Percentiles rank a stretch among this genome's conserved stretches.
These are phyloP conservation scores for Callipepla californica DNA, from an alignment of 2,113 vertebrate genomes.

Conservation along the genomic window DNA sequence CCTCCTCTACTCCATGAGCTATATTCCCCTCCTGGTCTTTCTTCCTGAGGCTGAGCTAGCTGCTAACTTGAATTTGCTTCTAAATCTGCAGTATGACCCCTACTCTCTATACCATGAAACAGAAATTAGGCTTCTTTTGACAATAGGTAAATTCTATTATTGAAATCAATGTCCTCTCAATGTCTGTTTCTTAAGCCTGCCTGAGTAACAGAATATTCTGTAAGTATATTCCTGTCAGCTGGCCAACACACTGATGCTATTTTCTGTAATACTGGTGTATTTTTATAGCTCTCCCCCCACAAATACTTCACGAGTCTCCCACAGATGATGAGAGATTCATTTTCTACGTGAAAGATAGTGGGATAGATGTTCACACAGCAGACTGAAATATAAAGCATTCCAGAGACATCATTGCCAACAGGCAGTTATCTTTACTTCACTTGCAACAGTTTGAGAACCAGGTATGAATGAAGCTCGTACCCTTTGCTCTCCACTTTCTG, in stretches of 20 bases:
- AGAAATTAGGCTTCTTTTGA: conserved; percentile 7
- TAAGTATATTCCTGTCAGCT: background rate
- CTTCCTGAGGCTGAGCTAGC: background rate
- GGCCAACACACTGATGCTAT: background rate
- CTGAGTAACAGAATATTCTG: background rate
- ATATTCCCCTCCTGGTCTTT: background rate
- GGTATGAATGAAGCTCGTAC: background rate
- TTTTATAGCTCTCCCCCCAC: background rate
- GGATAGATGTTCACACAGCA: background rate
- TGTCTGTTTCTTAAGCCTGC: background rate
- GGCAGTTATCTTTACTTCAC: background rate
- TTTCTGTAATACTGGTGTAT: background rate
- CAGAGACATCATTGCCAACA: background rate
- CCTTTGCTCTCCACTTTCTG: background rate
- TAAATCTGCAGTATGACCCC: background rate
- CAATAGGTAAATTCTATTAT: background rate
- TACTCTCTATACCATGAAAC: background rate
- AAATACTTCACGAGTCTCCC: background rate
- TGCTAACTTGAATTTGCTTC: conserved; percentile 1
- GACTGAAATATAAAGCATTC: background rate
- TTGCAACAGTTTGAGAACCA: background rate
- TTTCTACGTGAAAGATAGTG: background rate
- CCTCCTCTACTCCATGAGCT: background rate
- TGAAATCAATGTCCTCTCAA: background rate
- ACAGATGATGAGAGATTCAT: background rate